These are phyloP conservation scores for Pongo pygmaeus DNA, from an alignment of 2,113 vertebrate genomes.

Conservation along the genomic window DNA sequence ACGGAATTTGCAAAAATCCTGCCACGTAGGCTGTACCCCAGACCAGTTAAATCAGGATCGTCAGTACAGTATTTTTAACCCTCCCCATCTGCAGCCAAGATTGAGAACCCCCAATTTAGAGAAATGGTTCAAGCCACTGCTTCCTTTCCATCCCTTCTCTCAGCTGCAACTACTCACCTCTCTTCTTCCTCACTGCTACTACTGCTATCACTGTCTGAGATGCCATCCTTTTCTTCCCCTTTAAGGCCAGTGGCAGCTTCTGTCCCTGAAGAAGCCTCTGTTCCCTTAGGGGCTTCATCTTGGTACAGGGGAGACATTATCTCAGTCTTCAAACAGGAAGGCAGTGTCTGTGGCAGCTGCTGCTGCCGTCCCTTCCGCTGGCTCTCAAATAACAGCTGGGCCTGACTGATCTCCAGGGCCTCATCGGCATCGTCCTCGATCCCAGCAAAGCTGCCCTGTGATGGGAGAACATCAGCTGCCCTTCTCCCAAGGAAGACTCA, in stretches of 20 bases:
- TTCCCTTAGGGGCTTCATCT: constrained; percentile 68
- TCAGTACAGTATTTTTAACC: neutral
- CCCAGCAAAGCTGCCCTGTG: constrained; percentile 92
- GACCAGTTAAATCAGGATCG: neutral
- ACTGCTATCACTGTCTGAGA: constrained; percentile 84
- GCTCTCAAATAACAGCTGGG: constrained; percentile 81
- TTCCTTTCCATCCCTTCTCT: neutral
- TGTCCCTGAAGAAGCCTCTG: neutral
- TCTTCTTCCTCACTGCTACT: constrained; percentile 88
- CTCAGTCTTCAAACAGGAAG: constrained; percentile 31
- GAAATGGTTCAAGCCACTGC: neutral
- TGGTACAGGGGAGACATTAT: neutral
- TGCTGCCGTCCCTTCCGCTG: neutral
- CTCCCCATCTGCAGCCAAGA: neutral
- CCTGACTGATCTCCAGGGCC: constrained; percentile 90
- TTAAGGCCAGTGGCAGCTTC: neutral
- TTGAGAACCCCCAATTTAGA: neutral
- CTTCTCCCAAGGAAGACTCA: neutral
- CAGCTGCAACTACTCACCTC: constrained; percentile 79
- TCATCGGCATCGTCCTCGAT: constrained; percentile 89
- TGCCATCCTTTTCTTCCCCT: constrained; percentile 40
- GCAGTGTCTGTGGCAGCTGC: neutral
- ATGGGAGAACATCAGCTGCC: neutral
- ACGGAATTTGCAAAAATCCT: neutral
- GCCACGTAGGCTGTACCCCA: no score